phyloP scores from a whole-genome alignment of 2,113 vertebrate species.

The Aix galericulata region DNA sequence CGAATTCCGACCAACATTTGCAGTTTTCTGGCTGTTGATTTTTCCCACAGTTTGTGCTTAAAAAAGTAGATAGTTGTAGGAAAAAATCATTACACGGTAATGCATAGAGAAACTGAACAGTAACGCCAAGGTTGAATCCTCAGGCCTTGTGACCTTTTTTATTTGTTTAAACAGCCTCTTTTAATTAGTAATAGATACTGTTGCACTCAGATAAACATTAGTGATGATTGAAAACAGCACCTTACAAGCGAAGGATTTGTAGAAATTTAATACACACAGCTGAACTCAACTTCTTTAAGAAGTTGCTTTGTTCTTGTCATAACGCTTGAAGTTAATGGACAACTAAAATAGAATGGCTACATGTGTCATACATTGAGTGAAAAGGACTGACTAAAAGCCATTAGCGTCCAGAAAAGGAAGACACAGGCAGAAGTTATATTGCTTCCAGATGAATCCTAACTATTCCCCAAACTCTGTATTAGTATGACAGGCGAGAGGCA shows the following conservation, averaged over 20 bases:
- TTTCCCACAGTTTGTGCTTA: slow-evolving; percentile 40
- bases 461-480: slow-evolving; percentile 82
- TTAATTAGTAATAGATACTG: slow-evolving; percentile 75
- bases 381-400: slow-evolving; percentile 89
- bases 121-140: slow-evolving; percentile 60
- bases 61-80: slow-evolving; percentile 51
- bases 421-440: slow-evolving; percentile 86
- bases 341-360: slow-evolving; percentile 82
- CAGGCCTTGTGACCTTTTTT: slow-evolving; percentile 61
- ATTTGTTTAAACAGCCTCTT: slow-evolving; percentile 75
- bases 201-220: slow-evolving; percentile 70
- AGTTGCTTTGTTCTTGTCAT: slow-evolving; percentile 83
- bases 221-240: slow-evolving; percentile 74
- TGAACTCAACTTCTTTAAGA: slow-evolving; percentile 75
- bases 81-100: slow-evolving; percentile 46
- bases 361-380: slow-evolving; percentile 88
- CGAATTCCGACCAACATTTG: slow-evolving; percentile 2
- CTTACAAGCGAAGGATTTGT: slow-evolving; percentile 68
- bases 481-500: slow-evolving; percentile 85
- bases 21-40: slow-evolving; percentile 29
- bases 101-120: slow-evolving; percentile 49
- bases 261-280: slow-evolving; percentile 78
- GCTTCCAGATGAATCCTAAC: slow-evolving; percentile 83
- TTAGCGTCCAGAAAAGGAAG: slow-evolving; percentile 87
- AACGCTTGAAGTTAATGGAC: slow-evolving; percentile 87